Evolutionary conservation across 2,888 invertebrate species (phyloP), one percentile per base, ranked within the genome.

Genomic region (Oxycera nigricornis): DNA sequence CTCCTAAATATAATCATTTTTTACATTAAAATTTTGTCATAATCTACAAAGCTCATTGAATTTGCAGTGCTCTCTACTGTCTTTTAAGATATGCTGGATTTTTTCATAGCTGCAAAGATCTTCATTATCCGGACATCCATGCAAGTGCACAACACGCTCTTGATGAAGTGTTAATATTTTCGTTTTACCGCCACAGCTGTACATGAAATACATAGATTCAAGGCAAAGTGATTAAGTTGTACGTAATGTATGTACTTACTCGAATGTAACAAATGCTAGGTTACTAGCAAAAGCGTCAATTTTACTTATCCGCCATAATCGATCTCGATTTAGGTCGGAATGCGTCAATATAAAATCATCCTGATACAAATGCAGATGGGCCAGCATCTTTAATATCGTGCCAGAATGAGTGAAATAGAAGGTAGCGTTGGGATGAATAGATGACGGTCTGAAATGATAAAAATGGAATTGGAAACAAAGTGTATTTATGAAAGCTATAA

Each of bases 321-420:
- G 87, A 41, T 85, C 82, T 67, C 82, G 82, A 41, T 82, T 80
- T 30, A 87, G 86, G 82, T 83, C 85, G 75, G 88, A 85, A 46
- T 90, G 89, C n/a, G 84, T 88, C 59, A 94, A 85, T 30, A 87
- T 88, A 1, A 84, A 76, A 0, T 87, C 81, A 62, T 94, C 93
- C 81, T 89, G 90, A 79, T 91, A 94, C 7, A 95, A 86, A 14
- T 91, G 91, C 77, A 95, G 83, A 79, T 92, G 89, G 0, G 92
- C 88, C 61, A 94, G 81, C 70, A 94, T 82, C 86, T 95, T 95
- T 31, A 95, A 84, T 55, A 95, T 81, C 0, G 94, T 91, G 2
- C 95, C 95, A 1, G 94, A 94, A 85, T 95, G 95, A 0, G 93
- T 90, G 81, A 95, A 95, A 80, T 94, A 91, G 77, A 91, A 89